Base-by-base conservation (phyloP, 2,113 vertebrate species). In the Serinus canaria region DNA sequence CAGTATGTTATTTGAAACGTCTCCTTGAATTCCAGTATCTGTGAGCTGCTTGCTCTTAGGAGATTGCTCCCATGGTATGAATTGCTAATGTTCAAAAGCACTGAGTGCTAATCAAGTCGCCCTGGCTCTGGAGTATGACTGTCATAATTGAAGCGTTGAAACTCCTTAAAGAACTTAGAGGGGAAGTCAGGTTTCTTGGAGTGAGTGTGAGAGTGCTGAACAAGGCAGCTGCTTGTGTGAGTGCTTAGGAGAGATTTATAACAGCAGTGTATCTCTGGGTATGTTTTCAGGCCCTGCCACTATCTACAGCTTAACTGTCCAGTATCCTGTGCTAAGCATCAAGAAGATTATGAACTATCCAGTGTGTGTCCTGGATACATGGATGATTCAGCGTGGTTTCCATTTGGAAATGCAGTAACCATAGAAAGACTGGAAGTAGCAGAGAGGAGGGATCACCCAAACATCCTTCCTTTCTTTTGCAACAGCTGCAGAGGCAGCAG, bases 341-440 rank as follows among this genome's bases (percentile, higher is more conserved):
- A 55, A 59, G 75, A 69, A 92, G 94, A 96, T 94, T 90, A 92
- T 77, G 68, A 81, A 7, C 59, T 67, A 33, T 70, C 50, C 33
- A 47, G 50, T 49, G n/a, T 22, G 41, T 63, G 72, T 49, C 75
- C 72, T 94, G 63, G 35, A 55, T 83, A 66, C 4, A 3, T 5
- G 19, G 39, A 6, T 7, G 10, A 20, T 66, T 83, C 75, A 59
- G 79, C 10, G 3, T 63, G 39, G 55, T 66, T 94, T 90, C 43
- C 30, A 3, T 77, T 58, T 70, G 55, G 72, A 86, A 92, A 68
- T 89, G 35, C 23, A 39, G 16, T 78, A 60, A 41, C 31, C 8
- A 1, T 4, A 84, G 60, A 55, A 70, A 79, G 41, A 63, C 16
- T 72, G 60, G 17, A 56, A 70, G 44, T 22, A 58, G 13, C 0